phyloP scores from a whole-genome alignment of 2,113 vertebrate species.

The Rhadina sibilatrix region DNA sequence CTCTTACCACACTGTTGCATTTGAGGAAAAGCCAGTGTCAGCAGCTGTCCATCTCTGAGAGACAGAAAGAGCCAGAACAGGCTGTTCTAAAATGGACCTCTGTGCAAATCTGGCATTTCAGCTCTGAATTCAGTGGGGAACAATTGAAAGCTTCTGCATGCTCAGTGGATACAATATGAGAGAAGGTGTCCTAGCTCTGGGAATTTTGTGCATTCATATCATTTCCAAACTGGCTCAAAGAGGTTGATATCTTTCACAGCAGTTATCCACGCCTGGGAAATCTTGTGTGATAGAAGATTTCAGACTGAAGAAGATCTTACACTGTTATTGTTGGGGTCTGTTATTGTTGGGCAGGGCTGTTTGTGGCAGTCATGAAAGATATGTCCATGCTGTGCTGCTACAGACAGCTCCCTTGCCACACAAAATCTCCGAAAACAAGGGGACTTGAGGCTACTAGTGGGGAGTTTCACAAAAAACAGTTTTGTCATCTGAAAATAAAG shows the following conservation, averaged over 20 bases:
- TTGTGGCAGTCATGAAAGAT: neutral
- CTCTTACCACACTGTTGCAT: neutral
- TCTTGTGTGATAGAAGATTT: neutral
- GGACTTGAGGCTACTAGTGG: neutral
- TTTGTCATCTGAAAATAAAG: neutral
- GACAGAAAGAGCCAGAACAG: neutral
- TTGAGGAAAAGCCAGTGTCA: neutral
- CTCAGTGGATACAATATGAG: neutral
- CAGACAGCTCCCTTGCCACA: neutral
- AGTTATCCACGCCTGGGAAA: neutral
- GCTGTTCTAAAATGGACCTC: neutral
- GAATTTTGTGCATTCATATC: rapidly evolving
- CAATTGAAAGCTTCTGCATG: neutral
- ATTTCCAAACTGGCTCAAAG: neutral
- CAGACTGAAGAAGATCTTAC: neutral
- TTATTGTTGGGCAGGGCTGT: neutral
- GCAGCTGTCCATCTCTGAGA: neutral
- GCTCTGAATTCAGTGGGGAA: neutral
- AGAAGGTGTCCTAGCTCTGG: neutral
- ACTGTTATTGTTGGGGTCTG: neutral
- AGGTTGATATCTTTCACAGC: neutral
- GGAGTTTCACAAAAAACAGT: neutral
- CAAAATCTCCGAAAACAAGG: neutral
- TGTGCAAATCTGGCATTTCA: neutral
- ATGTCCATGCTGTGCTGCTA: neutral